Evolutionary conservation across 2,113 vertebrate genomes (phyloP).

Genomic region (Crypturellus undulatus): DNA sequence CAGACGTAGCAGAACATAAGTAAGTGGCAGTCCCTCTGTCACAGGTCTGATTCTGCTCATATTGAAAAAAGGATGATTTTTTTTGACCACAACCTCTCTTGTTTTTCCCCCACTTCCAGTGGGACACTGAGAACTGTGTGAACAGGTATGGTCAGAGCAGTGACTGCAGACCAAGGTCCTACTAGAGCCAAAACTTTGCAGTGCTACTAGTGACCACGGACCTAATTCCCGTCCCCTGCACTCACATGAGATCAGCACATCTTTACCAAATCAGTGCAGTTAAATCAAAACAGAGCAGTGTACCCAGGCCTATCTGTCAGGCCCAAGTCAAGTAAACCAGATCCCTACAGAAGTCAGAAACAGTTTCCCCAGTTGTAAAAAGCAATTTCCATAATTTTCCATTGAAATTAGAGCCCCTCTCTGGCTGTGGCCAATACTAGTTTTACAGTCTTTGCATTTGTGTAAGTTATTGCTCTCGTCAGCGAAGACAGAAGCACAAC

Average conservation of each 20-base stretch:
- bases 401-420: not conserved
- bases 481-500: not conserved
- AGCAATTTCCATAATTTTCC: not conserved
- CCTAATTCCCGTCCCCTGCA: not conserved
- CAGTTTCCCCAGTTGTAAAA: not conserved
- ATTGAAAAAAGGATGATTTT: accelerated
- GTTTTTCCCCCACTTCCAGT: not conserved
- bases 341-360: not conserved
- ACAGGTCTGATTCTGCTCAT: not conserved
- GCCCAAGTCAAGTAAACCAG: not conserved
- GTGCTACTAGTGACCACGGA: not conserved
- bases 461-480: not conserved
- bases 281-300: not conserved
- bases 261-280: not conserved
- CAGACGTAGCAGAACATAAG: not conserved
- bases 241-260: not conserved
- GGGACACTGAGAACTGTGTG: not conserved
- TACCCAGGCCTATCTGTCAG: not conserved
- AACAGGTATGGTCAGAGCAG: accelerated
- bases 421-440: not conserved
- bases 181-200: not conserved
- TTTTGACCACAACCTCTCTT: not conserved
- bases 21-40: not conserved
- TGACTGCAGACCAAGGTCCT: not conserved
- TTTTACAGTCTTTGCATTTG: not conserved